Evolutionary conservation across 1,140 invertebrate genomes (phyloP).

Genomic region (Hylaeus volcanicus): DNA sequence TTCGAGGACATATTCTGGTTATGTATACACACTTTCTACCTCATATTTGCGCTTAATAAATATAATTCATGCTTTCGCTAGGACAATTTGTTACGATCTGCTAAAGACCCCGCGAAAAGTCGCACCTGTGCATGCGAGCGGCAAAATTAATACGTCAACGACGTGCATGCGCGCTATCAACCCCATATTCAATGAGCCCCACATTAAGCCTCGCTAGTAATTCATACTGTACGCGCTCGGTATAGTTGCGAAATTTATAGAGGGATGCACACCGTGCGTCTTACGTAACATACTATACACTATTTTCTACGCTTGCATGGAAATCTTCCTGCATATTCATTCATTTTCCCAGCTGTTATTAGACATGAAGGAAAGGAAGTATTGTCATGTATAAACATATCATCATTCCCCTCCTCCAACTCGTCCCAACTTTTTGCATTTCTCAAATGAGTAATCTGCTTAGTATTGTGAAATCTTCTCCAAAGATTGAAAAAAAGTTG

Average conservation of each 20-base stretch:
- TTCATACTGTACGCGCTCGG: slow-evolving; percentile 12
- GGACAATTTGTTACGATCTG: slow-evolving; percentile 23
- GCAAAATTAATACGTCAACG: slow-evolving; percentile 53
- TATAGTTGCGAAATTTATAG: slow-evolving; percentile 34
- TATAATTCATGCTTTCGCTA: not conserved
- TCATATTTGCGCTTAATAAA: no score
- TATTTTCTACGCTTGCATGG: not conserved
- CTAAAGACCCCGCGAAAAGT: slow-evolving; percentile 48
- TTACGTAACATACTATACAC: not conserved
- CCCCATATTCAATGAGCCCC: slow-evolving; percentile 33
- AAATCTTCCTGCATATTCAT: not conserved
- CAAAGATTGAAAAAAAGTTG: no score
- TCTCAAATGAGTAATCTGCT: no score
- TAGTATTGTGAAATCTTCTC: no score
- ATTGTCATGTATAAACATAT: no score
- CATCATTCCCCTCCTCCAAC: no score
- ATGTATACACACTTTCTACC: not conserved
- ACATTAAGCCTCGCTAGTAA: slow-evolving; percentile 42
- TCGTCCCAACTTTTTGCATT: no score
- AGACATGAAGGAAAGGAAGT: no score
- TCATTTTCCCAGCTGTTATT: no score
- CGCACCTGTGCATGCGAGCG: slow-evolving; percentile 23
- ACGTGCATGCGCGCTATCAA: slow-evolving; percentile 36
- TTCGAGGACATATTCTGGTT: not conserved
- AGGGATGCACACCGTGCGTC: not conserved